phyloP scores from a whole-genome alignment of 2,797 vertebrate species.

The Sylvilagus floridanus region DNA sequence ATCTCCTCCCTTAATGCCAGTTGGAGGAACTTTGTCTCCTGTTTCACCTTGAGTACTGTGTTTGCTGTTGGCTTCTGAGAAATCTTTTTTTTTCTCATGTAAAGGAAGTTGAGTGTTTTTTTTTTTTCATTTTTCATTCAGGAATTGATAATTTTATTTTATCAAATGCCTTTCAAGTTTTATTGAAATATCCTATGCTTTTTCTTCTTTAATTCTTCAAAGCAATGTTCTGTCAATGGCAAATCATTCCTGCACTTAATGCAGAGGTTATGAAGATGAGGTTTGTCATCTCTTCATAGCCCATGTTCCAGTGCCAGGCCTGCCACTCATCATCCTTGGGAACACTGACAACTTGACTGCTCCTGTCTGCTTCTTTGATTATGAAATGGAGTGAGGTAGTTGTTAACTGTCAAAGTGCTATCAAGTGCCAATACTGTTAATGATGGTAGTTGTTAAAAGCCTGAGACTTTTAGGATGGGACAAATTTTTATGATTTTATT shows the following conservation, averaged over 20 bases:
- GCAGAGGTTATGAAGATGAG: not conserved
- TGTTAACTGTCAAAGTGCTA: not conserved
- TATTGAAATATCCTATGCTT: not conserved
- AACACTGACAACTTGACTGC: slow-evolving; percentile 11
- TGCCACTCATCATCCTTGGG: not conserved
- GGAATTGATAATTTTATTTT: slow-evolving; percentile 7
- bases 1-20: slow-evolving; percentile 3
- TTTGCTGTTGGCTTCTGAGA: slow-evolving; percentile 37
- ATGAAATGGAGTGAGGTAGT: slow-evolving; percentile 34
- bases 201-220: not conserved
- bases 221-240: not conserved
- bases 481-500: not conserved
- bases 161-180: slow-evolving; percentile 5
- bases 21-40: not conserved
- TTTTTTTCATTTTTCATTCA: not conserved
- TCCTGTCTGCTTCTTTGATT: slow-evolving; percentile 12
- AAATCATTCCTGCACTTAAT: not conserved
- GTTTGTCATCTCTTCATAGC: not conserved
- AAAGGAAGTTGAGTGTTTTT: not conserved
- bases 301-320: not conserved
- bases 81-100: not conserved
- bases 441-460: not conserved
- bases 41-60: not conserved
- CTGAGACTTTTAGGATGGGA: not conserved
- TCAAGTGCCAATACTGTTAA: slow-evolving; percentile 9